phyloP scores from a whole-genome alignment of 30 jellyfish, hydroid and myxozoan species.

The Sanderia malayensis region DNA sequence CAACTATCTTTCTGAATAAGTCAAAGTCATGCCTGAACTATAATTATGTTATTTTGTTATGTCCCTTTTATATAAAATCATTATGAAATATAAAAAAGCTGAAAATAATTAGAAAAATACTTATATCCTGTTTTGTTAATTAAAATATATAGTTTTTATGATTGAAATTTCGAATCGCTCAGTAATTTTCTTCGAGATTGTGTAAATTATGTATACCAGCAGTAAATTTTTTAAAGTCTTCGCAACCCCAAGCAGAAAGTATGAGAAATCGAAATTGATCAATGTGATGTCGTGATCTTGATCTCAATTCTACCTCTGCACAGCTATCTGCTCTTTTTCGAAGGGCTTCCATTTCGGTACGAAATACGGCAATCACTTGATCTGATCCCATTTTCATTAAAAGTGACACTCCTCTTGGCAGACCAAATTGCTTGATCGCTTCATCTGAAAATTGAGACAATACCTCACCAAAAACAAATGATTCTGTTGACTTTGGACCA shows the following conservation, averaged over 20 bases:
- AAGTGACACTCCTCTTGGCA: slow-evolving; percentile 22
- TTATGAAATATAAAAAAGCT: too few species aligned
- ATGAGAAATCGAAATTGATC: slow-evolving; percentile 29
- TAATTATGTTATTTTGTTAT: too few species aligned
- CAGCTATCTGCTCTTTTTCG: slow-evolving; percentile 18
- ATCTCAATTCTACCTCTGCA: slow-evolving; percentile 1
- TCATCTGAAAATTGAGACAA: slow-evolving; percentile 41
- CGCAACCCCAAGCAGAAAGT: slow-evolving; percentile 27
- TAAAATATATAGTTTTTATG: too few species aligned
- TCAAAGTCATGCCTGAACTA: too few species aligned
- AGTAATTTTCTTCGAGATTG: slow-evolving; percentile 18
- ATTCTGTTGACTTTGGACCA: not conserved
- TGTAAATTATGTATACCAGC: slow-evolving; percentile 12
- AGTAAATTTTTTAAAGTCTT: slow-evolving; percentile 25
- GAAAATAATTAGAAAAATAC: too few species aligned
- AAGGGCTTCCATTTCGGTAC: slow-evolving; percentile 20
- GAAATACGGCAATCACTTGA: slow-evolving; percentile 42
- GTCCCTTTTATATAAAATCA: too few species aligned
- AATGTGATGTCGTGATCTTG: not conserved
- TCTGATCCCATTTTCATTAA: slow-evolving; percentile 11
- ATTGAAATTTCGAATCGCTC: too few species aligned
- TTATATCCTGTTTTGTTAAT: too few species aligned
- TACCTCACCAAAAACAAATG: slow-evolving; percentile 56
- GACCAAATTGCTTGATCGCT: slow-evolving; percentile 25
- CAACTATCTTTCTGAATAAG: slow-evolving; percentile 28